Conservation (phyloP, 2,797 vertebrate species). For the Rhinichthys osculus region DNA sequence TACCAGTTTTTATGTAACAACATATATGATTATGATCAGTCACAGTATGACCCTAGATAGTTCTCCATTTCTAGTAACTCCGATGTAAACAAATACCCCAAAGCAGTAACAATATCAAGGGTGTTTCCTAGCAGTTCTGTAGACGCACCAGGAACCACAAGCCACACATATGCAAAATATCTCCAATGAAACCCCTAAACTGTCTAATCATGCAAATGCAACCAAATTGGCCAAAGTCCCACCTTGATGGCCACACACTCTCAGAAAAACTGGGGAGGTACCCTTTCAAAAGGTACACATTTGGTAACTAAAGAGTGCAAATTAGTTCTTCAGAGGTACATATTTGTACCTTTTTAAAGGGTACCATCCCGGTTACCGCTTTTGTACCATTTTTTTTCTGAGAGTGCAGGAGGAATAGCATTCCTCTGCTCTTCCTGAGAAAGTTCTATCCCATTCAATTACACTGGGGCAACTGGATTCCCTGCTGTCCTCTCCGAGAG, state of each 20-base stretch:
- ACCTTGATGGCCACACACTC: constrained; percentile 45
- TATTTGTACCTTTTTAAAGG: too few species aligned
- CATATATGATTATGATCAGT: neutral
- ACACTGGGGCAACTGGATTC: neutral
- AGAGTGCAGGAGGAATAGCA: constrained; percentile 24
- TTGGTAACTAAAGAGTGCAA: neutral
- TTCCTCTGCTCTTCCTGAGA: constrained; percentile 56
- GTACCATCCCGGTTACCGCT: too few species aligned
- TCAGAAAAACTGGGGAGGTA: neutral
- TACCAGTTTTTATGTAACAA: neutral
- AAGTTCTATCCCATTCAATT: constrained; percentile 31
- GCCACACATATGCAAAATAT: constrained; percentile 10
- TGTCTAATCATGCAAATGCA: constrained; percentile 54
- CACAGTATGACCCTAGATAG: neutral
- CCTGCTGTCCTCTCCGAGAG: constrained; percentile 14
- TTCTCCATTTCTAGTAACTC: constrained; percentile 7
- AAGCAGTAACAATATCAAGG: neutral
- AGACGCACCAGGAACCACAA: neutral
- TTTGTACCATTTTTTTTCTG: too few species aligned
- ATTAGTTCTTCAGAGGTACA: neutral
- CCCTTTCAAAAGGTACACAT: neutral
- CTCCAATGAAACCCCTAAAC: constrained; percentile 28
- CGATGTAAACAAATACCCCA: neutral
- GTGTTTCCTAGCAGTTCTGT: neutral
- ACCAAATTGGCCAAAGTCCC: constrained; percentile 29